Percentiles rank a stretch among this genome's conserved stretches.
Evolutionary conservation across 2,888 invertebrate species (phyloP).

Genomic region (Synergus gifuensis): DNA sequence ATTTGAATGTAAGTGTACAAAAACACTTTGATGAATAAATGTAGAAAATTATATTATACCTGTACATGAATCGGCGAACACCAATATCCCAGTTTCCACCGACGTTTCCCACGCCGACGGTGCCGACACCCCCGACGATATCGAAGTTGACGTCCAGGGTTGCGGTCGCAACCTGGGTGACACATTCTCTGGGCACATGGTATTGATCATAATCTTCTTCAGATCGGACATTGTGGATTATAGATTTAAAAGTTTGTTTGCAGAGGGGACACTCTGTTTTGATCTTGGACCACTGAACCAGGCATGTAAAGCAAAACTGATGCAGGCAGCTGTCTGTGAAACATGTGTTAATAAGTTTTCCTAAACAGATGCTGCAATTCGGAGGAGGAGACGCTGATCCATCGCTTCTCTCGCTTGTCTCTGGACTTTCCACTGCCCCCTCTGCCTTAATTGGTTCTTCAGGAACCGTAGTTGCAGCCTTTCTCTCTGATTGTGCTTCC

Average conservation of each 20-base stretch:
- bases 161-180: conserved; percentile 70
- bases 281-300: conserved; percentile 96
- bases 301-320: conserved; percentile 95
- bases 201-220: conserved; percentile 94
- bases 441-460: conserved; percentile 71
- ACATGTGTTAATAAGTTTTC: conserved; percentile 91
- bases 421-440: conserved; percentile 76
- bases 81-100: conserved; percentile 57
- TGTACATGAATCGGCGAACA: conserved; percentile 57
- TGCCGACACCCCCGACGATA: conserved; percentile 56
- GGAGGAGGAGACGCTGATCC: conserved; percentile 86
- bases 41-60: conserved; percentile 46
- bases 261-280: conserved; percentile 97
- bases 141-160: conserved; percentile 66
- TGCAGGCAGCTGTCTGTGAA: conserved; percentile 96
- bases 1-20: not conserved
- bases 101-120: conserved; percentile 47
- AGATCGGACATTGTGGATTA: conserved; percentile 94
- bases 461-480: conserved; percentile 52
- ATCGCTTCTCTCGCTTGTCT: conserved; percentile 79
- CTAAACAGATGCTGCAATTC: conserved; percentile 95
- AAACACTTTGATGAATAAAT: not conserved
- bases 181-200: conserved; percentile 74
- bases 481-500: conserved; percentile 61
- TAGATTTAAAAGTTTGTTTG: conserved; percentile 93